Conservation (phyloP, 2,888 invertebrate species). For the Chrysopilus asiliformis region DNA sequence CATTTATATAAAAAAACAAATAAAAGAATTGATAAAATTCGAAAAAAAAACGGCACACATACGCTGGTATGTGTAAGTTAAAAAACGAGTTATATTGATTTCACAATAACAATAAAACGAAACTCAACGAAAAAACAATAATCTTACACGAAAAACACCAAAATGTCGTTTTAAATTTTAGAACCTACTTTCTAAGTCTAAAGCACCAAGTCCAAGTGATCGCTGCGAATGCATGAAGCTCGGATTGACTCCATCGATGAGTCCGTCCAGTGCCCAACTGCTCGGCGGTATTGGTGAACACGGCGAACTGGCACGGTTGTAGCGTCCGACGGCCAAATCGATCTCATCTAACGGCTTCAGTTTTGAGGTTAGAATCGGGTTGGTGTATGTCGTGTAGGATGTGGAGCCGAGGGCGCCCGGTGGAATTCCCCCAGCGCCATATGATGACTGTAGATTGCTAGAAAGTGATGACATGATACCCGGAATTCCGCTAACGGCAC, state of each 20-base stretch:
- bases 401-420: no score
- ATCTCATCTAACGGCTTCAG: constrained; percentile 60
- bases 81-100: no score
- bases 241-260: constrained; percentile 46
- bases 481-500: constrained; percentile 20
- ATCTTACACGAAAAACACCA: no score
- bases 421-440: constrained; percentile 23
- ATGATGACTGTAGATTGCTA: constrained; percentile 26
- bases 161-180: no score
- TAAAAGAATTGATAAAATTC: no score
- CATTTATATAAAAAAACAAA: no score
- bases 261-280: constrained; percentile 48
- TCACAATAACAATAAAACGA: no score
- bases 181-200: constrained; percentile 35
- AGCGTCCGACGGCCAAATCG: constrained; percentile 49
- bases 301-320: constrained; percentile 47
- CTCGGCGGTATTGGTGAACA: constrained; percentile 47
- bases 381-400: constrained; percentile 47
- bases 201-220: constrained; percentile 39
- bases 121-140: no score
- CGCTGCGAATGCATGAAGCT: constrained; percentile 46
- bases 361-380: constrained; percentile 51
- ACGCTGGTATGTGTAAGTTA: no score
- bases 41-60: no score
- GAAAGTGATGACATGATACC: constrained; percentile 23